Base-by-base conservation (phyloP, 1,140 invertebrate genomes). In the Sinella curviseta region DNA sequence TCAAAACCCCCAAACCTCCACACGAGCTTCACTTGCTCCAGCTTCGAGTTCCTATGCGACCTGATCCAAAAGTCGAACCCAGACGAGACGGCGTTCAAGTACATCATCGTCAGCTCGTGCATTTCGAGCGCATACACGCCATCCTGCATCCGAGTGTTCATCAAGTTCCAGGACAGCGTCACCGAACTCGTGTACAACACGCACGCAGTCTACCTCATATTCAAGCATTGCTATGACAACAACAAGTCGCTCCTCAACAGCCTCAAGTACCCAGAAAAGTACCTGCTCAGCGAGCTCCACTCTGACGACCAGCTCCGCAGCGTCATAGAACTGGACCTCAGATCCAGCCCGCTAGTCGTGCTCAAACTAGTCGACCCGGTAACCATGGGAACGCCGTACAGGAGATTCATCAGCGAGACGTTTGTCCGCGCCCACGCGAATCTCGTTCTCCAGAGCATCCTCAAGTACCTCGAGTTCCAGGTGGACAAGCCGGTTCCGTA, bases 11-110 rank as follows among this genome's bases (percentile, higher is more conserved):
- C 57, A 26, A 24, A 33, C 8, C 31, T 70, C 30, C 1, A 8
- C 65, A 33, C 65, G 1, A 33, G 20, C 39, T 48, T 70, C 31
- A 70, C 30, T 4, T 17, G 28, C 28, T 26, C 57, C 8, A 31
- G 65, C 31, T 70, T 70, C 65, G 65, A 70, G n/a, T 33, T 70
- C 30, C 3, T 65, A 8, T 70, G 65, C 65, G 65, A 70, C 4
- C 65, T 70, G 28, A 65, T 65, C 12, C 12, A 16, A 14, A 70
- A 70, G 31, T 31, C 28, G 1, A 33, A 33, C 28, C 65, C 30
- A 70, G 65, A 70, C 31, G 30, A 30, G 26, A 3, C n/a, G 1
- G 26, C 65, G 30, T 14, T 30, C 31, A 70, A 33, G n/a, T 70
- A 70, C 31, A 33, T 70, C 8, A n/a, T 70, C 1, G 26, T 70